Base-by-base conservation (phyloP, 2,888 invertebrate species). In the Tyria jacobaeae region DNA sequence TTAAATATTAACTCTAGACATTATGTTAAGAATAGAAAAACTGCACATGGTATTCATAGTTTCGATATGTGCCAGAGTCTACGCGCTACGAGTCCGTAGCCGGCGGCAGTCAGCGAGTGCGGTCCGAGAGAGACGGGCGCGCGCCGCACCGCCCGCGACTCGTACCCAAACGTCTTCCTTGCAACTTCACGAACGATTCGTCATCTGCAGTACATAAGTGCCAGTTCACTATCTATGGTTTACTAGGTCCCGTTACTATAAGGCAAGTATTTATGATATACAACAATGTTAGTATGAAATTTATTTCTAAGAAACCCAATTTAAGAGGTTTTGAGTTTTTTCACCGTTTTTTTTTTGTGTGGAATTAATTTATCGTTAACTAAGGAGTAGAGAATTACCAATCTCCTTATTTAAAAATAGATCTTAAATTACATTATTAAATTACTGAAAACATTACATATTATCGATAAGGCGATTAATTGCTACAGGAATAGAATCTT, bases 61-160 rank as follows among this genome's bases (percentile, higher is more conserved):
- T 49, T 37, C 3, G 4, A 17, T 31, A 37, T 64, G 61, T 70
- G 78, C 85, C 84, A 83, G 85, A 79, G 56, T 79, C 82, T 84
- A 83, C 81, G 75, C 77, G 80, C 83, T 81, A 82, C 63, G 63
- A 51, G 73, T 68, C 66, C 78, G 85, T 85, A 84, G 84, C 78
- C 21, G 15, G 41, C 71, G 80, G 71, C 88, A 90, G 91, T 91
- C 82, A 81, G 81, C 80, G 84, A 83, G 83, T 86, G 91, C 89
- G 90, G 87, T 84, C 82, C 87, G 87, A 78, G 78, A 78, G 78
- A 82, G 87, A 68, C 88, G 90, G 89, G 87, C 89, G 91, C 86
- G 63, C 79, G 79, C 81, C 82, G 80, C 82, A 80, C 80, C 81
- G 78, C 70, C 65, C 79, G 75, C 76, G 78, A 68, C 67, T 68